Evolutionary conservation across 2,797 vertebrate species (phyloP), one percentile per base, ranked within the genome.

Genomic region (Gephyroberyx darwinii): DNA sequence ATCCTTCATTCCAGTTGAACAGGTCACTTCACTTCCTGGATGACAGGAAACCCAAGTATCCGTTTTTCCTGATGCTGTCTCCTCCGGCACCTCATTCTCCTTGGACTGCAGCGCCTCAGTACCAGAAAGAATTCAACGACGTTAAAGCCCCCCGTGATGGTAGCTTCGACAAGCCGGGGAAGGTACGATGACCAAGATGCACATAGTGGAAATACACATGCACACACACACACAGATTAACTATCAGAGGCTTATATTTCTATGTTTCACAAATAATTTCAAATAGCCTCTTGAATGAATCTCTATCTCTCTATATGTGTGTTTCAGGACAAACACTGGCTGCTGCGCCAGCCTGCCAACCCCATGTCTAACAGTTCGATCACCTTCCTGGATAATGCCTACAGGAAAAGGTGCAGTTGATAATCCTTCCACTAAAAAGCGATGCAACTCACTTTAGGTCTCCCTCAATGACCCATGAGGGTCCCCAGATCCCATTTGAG

Each of bases 261-360:
- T 10, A 41, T 6, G 2, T 51, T 0, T 9, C 0, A 10, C 13
- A 0, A 5, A 8, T 19, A 30, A 5, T 66, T n/a, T 30, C 22
- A 13, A 14, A 51, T 2, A 0, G 17, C 39, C 1, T 33, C 14
- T 19, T 5, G 1, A 47, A 10, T 51, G 37, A 12, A 6, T 51
- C 1, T 52, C 0, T 8, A 0, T 59, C 1, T 26, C 2, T 56
- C 0, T 64, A 31, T 22, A 8, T 59, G 31, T 58, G 64, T 59
- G 5, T 75, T 75, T 74, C 74, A 95, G 94, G 92, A 92, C 75
- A 95, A 95, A 82, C 94, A 95, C 83, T 95, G 94, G 94, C 87
- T 95, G 78, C 86, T 95, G 63, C 93, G 94, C 35, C 94, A 95
- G 30, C 91, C 94, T 0, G 7, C 64, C 60, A 94, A 89, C 84